These are phyloP conservation scores for Pogonomyrmex californicus DNA, from an alignment of 1,140 invertebrate species.

Conservation along the genomic window DNA sequence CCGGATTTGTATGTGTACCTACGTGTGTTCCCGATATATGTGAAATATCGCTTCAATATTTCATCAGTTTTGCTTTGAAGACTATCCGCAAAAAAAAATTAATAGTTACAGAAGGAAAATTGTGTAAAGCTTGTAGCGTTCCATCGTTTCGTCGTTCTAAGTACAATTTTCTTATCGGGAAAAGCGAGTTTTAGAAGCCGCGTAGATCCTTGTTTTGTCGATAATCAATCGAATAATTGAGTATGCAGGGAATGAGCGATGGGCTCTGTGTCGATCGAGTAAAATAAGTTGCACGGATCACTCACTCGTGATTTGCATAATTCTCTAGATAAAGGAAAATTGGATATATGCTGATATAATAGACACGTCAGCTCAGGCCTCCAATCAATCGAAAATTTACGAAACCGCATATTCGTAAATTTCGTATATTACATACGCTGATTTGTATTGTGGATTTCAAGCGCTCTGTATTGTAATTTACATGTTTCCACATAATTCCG, in stretches of 20 bases:
- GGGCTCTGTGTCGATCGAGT: slow-evolving; percentile 16
- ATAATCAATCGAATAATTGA: slow-evolving; percentile 30
- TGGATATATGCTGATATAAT: not conserved
- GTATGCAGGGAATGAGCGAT: slow-evolving; percentile 10
- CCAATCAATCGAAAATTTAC: slow-evolving; percentile 18
- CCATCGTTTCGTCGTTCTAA: not conserved
- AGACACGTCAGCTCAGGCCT: not conserved
- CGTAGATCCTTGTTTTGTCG: not conserved
- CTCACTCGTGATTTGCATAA: slow-evolving; percentile 5
- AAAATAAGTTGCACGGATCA: slow-evolving; percentile 12
- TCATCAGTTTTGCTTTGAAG: slow-evolving; percentile 2
- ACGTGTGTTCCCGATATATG: not conserved
- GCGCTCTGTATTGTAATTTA: not conserved
- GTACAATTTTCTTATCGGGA: not conserved
- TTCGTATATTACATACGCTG: not conserved
- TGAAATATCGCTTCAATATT: slow-evolving; percentile 10
- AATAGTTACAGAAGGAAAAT: not conserved
- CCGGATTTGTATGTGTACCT: not conserved
- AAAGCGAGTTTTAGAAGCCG: not conserved
- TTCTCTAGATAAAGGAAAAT: slow-evolving; percentile 28
- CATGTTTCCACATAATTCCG: slow-evolving; percentile 21
- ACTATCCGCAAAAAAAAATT: slow-evolving; percentile 17
- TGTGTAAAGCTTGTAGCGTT: not conserved
- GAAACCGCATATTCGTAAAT: slow-evolving; percentile 19
- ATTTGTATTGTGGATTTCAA: slow-evolving; percentile 8